These are phyloP conservation scores for Onthophagus sagittarius DNA, from an alignment of 2,888 invertebrate genomes.

Conservation along the genomic window DNA sequence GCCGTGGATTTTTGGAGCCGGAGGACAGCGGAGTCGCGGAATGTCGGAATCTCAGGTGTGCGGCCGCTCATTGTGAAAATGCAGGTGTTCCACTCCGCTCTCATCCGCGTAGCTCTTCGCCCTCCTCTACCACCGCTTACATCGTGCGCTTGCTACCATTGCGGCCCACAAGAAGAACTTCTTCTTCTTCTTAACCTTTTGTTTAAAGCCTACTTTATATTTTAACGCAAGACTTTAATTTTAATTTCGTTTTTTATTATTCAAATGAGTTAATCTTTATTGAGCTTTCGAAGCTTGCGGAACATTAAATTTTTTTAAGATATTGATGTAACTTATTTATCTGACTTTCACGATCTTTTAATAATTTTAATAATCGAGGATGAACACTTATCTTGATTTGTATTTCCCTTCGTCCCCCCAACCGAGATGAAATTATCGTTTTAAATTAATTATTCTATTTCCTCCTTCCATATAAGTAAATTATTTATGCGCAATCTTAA, in stretches of 20 bases:
- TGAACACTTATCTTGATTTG: no score
- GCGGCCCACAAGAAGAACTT: conserved; percentile 13
- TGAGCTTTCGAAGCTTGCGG: no score
- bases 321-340: no score
- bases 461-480: no score
- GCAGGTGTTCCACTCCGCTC: conserved; percentile 40
- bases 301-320: no score
- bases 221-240: neutral
- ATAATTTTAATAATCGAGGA: no score
- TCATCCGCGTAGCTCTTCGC: conserved; percentile 18
- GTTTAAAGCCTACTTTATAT: neutral
- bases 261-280: no score
- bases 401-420: no score
- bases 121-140: conserved; percentile 15
- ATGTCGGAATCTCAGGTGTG: conserved; percentile 46
- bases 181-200: neutral
- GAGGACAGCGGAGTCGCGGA: conserved; percentile 32
- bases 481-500: no score
- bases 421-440: no score
- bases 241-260: neutral
- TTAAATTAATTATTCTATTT: no score
- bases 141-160: neutral
- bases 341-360: no score
- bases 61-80: conserved; percentile 44
- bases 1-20: conserved; percentile 20